Evolutionary conservation across 2,888 invertebrate species (phyloP).

Genomic region (Aelia acuminata): DNA sequence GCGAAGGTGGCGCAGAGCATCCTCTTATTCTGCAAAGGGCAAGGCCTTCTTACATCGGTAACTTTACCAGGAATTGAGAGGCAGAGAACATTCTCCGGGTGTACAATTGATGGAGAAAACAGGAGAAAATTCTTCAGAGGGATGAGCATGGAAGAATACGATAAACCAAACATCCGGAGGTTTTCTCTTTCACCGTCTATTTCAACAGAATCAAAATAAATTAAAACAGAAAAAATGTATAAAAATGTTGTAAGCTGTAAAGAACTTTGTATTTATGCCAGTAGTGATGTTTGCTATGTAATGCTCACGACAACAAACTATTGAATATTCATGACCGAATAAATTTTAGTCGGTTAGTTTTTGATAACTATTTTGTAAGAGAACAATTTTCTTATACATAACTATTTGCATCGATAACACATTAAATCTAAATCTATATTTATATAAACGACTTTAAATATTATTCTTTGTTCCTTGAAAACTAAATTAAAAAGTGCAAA

Average conservation of each 20-base stretch:
- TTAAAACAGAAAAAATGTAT: too few species aligned
- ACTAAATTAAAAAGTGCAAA: not conserved
- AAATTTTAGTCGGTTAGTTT: not conserved
- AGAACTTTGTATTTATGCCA: not conserved
- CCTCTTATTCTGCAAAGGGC: slow-evolving; percentile 90
- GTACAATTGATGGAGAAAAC: slow-evolving; percentile 72
- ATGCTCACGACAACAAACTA: slow-evolving; percentile 6
- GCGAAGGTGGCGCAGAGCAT: slow-evolving; percentile 89
- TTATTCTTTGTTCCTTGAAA: not conserved
- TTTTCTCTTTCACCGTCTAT: slow-evolving; percentile 73
- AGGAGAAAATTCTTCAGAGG: slow-evolving; percentile 72
- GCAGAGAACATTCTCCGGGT: slow-evolving; percentile 75
- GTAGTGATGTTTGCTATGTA: slow-evolving; percentile 18
- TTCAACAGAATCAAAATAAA: slow-evolving; percentile 45
- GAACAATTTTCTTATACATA: not conserved
- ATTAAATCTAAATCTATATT: not conserved
- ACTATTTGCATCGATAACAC: not conserved
- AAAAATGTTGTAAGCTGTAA: not conserved
- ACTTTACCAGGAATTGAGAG: slow-evolving; percentile 86
- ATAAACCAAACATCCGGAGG: slow-evolving; percentile 83
- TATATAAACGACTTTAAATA: too few species aligned
- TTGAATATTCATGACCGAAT: not conserved
- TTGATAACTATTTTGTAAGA: slow-evolving; percentile 4
- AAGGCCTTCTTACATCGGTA: slow-evolving; percentile 85
- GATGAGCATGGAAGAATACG: slow-evolving; percentile 88